Conservation (phyloP, 2,888 invertebrate genomes). For the Dione juno region DNA sequence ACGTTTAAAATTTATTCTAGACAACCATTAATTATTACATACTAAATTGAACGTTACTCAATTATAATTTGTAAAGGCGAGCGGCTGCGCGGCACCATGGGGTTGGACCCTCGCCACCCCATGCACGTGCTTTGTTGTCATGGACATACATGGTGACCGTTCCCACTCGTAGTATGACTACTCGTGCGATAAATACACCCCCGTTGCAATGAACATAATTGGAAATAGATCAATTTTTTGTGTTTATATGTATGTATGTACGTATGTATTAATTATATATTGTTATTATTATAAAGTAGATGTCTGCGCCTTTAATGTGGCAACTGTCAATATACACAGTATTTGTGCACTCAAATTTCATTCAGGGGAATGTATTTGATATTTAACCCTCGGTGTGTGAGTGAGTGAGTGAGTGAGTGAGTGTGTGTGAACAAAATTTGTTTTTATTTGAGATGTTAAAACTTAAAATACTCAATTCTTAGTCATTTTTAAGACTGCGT, state of each 20-base stretch:
- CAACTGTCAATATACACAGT: too few relatives aligned
- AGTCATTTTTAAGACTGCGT: too few relatives aligned
- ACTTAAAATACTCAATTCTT: too few relatives aligned
- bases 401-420: too few relatives aligned
- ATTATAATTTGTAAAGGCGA: conserved; percentile 17
- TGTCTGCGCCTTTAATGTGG: too few relatives aligned
- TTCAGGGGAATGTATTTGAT: too few relatives aligned
- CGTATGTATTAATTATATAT: background rate
- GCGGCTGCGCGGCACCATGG: background rate
- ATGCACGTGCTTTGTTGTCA: conserved; percentile 28
- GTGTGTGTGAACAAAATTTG: too few relatives aligned
- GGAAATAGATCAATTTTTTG: conserved; percentile 1
- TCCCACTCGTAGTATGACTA: conserved; percentile 6
- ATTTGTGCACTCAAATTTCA: too few relatives aligned
- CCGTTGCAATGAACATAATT: conserved; percentile 1
- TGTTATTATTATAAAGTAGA: too few relatives aligned
- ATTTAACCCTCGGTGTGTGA: too few relatives aligned
- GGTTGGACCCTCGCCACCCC: conserved; percentile 17
- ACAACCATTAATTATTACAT: background rate
- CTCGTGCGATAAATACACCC: background rate
- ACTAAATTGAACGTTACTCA: background rate
- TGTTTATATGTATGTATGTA: background rate
- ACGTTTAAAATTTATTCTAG: too few relatives aligned
- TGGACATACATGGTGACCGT: conserved; percentile 14
- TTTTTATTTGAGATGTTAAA: too few relatives aligned